phyloP scores from a whole-genome alignment of 2,113 vertebrate genomes.

The Grallaria varia region DNA sequence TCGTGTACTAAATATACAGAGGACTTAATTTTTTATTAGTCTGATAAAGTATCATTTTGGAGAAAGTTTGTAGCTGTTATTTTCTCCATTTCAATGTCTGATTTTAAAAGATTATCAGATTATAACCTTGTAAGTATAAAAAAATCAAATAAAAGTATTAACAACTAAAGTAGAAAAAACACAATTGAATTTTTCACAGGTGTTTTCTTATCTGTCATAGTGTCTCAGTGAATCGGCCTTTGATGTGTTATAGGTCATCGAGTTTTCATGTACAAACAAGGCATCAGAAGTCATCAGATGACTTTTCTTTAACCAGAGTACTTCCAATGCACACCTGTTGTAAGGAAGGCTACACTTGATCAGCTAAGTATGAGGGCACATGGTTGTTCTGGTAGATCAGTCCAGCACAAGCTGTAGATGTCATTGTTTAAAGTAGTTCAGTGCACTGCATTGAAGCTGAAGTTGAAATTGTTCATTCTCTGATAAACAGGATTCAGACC shows the following conservation, averaged over 20 bases:
- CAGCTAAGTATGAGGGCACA: neutral
- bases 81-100: neutral
- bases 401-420: neutral
- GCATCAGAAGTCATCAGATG: neutral
- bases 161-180: neutral
- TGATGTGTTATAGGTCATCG: neutral
- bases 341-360: neutral
- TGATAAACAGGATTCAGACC: neutral
- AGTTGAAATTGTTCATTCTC: neutral
- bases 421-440: neutral
- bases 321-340: neutral
- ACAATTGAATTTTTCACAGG: neutral
- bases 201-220: neutral
- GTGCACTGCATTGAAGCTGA: neutral
- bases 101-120: neutral
- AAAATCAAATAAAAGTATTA: neutral
- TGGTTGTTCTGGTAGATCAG: neutral
- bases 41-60: neutral
- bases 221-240: neutral
- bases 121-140: neutral
- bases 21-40: neutral
- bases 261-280: neutral
- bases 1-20: neutral
- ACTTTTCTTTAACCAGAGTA: neutral
- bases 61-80: neutral